Conservation (phyloP, 2,113 vertebrate genomes). For the Pedionomus torquatus region DNA sequence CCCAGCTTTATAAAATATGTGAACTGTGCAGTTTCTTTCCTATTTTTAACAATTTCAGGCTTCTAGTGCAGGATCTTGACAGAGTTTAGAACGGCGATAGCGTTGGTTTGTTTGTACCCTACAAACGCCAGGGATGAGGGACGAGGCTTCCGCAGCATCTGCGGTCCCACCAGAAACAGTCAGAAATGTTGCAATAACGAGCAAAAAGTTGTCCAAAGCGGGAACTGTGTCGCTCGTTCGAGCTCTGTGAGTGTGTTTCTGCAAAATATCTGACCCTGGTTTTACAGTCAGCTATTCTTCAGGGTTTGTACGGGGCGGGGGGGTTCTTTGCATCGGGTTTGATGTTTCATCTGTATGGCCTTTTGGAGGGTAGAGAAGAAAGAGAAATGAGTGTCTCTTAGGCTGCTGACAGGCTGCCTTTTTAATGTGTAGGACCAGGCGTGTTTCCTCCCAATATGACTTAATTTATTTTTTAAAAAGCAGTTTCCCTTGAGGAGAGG, state of each 20-base stretch:
- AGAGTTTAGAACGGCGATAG: background rate
- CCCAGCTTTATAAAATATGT: constrained; percentile 88
- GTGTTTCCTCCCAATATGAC: background rate
- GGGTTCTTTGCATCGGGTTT: background rate
- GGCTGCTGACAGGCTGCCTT: background rate
- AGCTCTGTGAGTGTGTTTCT: background rate
- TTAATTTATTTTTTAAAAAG: background rate
- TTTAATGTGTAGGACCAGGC: background rate
- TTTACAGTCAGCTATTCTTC: background rate
- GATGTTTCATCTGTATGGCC: background rate
- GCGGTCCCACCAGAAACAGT: background rate
- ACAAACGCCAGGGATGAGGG: background rate
- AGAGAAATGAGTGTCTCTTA: background rate
- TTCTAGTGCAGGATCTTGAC: constrained; percentile 20
- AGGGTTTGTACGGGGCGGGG: background rate
- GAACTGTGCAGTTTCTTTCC: constrained; percentile 81
- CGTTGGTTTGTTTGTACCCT: background rate
- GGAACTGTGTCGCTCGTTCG: background rate
- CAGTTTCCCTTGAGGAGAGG: background rate
- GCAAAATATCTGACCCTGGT: background rate
- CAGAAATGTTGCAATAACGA: background rate
- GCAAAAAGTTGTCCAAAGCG: background rate
- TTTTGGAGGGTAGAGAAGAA: background rate
- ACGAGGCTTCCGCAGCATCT: background rate
- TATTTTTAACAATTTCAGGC: constrained; percentile 77